phyloP scores from a whole-genome alignment of 2,797 vertebrate genomes.

The Semotilus atromaculatus region DNA sequence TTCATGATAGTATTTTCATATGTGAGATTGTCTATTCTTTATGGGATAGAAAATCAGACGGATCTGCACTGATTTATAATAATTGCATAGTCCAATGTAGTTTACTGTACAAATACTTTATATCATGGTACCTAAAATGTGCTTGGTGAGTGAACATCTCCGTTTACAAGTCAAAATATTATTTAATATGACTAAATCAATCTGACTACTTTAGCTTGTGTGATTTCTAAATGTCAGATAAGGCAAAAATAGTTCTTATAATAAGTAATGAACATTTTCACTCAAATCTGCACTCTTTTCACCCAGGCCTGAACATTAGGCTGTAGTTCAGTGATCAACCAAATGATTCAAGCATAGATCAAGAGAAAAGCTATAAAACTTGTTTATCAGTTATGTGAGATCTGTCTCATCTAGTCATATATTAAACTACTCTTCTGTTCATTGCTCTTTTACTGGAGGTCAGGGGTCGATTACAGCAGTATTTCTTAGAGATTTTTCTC shows the following conservation, averaged over 20 bases:
- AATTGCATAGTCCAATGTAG: neutral
- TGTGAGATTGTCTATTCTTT: neutral
- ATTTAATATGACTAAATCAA: neutral
- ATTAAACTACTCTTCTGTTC: constrained; percentile 86
- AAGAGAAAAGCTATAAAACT: constrained; percentile 82
- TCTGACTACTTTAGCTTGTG: neutral
- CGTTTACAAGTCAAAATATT: neutral
- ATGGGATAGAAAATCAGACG: neutral
- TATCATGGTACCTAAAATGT: neutral
- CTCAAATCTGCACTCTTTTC: no score
- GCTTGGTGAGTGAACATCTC: neutral
- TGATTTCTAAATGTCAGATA: neutral
- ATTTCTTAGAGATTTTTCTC: constrained; percentile 30
- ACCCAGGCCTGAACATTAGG: no score
- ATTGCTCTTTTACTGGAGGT: constrained; percentile 80
- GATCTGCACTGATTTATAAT: neutral
- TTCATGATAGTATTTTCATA: no score
- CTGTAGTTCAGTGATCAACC: constrained; percentile 82
- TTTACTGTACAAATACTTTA: neutral
- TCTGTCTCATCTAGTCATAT: constrained; percentile 86
- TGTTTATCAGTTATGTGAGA: constrained; percentile 90
- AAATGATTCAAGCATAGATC: constrained; percentile 80
- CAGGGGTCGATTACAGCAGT: constrained; percentile 69
- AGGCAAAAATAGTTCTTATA: neutral
- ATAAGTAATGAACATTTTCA: neutral